Percentiles rank a stretch among this genome's conserved stretches.
Evolutionary conservation across 30 jellyfish, hydroid and myxozoan species (phyloP).

Genomic region (Turritopsis dohrnii): DNA sequence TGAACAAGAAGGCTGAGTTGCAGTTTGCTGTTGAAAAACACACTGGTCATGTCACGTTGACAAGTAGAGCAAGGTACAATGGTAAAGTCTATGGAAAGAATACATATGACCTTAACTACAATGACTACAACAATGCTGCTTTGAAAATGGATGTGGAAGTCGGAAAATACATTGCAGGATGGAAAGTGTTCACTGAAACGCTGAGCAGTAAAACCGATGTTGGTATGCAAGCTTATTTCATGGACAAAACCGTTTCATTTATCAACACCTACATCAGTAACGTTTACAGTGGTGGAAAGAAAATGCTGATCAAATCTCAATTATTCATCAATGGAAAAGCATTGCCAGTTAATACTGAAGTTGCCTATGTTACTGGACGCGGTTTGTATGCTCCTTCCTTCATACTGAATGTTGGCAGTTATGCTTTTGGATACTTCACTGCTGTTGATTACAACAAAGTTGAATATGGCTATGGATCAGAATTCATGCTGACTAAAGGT

Average conservation of each 20-base stretch:
- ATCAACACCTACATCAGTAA: not conserved
- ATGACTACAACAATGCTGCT: slow-evolving; percentile 46
- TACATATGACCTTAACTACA: slow-evolving; percentile 42
- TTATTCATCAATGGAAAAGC: slow-evolving; percentile 20
- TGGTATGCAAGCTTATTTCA: slow-evolving; percentile 28
- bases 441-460: not conserved
- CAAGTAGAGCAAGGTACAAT: slow-evolving; percentile 38
- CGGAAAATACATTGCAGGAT: slow-evolving; percentile 21
- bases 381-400: not conserved
- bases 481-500: slow-evolving; percentile 31
- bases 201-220: not conserved
- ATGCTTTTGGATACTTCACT: slow-evolving; percentile 4
- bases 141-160: slow-evolving; percentile 30
- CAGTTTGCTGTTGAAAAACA: slow-evolving; percentile 32
- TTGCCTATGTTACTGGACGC: slow-evolving; percentile 4
- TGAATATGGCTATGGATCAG: slow-evolving; percentile 38
- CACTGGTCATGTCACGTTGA: slow-evolving; percentile 31
- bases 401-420: slow-evolving; percentile 12
- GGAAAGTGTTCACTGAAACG: slow-evolving; percentile 16
- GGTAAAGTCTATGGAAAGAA: slow-evolving; percentile 47
- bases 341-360: slow-evolving; percentile 26
- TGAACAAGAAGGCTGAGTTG: slow-evolving; percentile 60
- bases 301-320: slow-evolving; percentile 4
- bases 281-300: not conserved
- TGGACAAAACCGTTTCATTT: slow-evolving; percentile 12